Conservation (phyloP, 2,888 invertebrate species). For the Ditula angustiorana region DNA sequence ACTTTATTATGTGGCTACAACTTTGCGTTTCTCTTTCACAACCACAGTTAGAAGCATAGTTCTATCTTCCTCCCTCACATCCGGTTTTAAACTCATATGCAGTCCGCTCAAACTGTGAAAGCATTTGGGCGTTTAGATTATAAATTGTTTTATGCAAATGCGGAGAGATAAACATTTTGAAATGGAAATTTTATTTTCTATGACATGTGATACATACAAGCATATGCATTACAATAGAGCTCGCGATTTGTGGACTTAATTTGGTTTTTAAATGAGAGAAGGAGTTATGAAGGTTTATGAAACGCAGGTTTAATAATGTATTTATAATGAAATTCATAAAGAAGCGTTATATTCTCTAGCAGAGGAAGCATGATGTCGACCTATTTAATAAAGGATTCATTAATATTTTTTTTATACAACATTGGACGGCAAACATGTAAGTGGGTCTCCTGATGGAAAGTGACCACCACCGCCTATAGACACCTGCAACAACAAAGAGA, state of each 20-base stretch:
- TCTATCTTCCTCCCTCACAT: slow-evolving; percentile 4
- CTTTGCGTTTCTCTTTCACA: slow-evolving; percentile 25
- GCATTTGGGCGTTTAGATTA: slow-evolving; percentile 40
- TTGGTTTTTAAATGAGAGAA: slow-evolving; percentile 35
- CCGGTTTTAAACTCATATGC: slow-evolving; percentile 37
- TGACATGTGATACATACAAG: slow-evolving; percentile 40
- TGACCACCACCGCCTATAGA: no score
- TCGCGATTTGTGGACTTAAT: slow-evolving; percentile 25
- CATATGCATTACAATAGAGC: slow-evolving; percentile 34
- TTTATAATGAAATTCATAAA: neutral
- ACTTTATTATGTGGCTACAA: slow-evolving; percentile 38
- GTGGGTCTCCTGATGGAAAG: no score
- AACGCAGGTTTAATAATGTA: neutral
- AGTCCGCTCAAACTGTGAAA: slow-evolving; percentile 37
- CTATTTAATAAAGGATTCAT: no score
- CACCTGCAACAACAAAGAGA: no score
- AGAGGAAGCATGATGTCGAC: no score
- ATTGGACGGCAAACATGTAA: no score
- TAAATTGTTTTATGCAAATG: slow-evolving; percentile 41
- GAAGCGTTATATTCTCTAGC: no score
- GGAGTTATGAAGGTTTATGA: slow-evolving; percentile 19
- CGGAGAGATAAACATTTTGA: slow-evolving; percentile 36
- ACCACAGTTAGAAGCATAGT: neutral
- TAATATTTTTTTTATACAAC: no score
- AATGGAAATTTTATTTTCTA: slow-evolving; percentile 40